Percentiles rank a stretch among this genome's conserved stretches.
Evolutionary conservation across 2,888 invertebrate species (phyloP).

Genomic region (Chloroclystis v-ata): DNA sequence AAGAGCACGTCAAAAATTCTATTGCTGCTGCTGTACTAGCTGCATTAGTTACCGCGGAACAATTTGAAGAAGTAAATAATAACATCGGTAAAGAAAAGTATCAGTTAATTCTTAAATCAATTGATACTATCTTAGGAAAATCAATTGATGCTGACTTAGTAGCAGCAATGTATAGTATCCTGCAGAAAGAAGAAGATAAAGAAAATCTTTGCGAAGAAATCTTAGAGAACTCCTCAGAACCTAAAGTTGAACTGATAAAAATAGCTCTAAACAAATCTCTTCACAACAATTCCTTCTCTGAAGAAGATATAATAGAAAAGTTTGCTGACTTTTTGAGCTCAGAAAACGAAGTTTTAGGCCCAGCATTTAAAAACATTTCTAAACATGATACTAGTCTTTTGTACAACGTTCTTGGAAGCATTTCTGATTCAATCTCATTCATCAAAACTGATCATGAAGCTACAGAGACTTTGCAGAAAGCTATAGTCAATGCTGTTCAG

Average conservation of each 20-base stretch:
- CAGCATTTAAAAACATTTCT: slow-evolving; percentile 82
- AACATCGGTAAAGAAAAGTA: slow-evolving; percentile 73
- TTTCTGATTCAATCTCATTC: slow-evolving; percentile 79
- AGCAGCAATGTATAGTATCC: slow-evolving; percentile 67
- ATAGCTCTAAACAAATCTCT: slow-evolving; percentile 72
- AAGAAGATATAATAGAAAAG: slow-evolving; percentile 80
- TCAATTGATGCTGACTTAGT: slow-evolving; percentile 70
- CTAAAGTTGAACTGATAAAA: slow-evolving; percentile 81
- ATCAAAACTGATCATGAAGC: slow-evolving; percentile 82
- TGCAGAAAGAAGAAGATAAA: slow-evolving; percentile 73
- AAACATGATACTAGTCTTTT: slow-evolving; percentile 79
- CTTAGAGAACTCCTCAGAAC: slow-evolving; percentile 70
- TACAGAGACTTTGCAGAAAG: slow-evolving; percentile 81
- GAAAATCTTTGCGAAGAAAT: slow-evolving; percentile 70
- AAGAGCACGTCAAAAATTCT: slow-evolving; percentile 74
- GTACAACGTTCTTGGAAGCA: slow-evolving; percentile 77
- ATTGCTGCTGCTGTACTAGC: slow-evolving; percentile 75
- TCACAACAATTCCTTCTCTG: slow-evolving; percentile 66
- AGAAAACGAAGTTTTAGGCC: slow-evolving; percentile 78
- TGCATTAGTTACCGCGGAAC: slow-evolving; percentile 71
- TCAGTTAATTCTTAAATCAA: slow-evolving; percentile 71
- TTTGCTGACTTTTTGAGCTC: slow-evolving; percentile 80
- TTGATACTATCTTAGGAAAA: slow-evolving; percentile 71
- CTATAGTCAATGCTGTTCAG: slow-evolving; percentile 81
- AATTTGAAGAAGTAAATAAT: slow-evolving; percentile 70